Evolutionary conservation across 2,797 vertebrate genomes (phyloP).

Genomic region (Myotis findleyi): DNA sequence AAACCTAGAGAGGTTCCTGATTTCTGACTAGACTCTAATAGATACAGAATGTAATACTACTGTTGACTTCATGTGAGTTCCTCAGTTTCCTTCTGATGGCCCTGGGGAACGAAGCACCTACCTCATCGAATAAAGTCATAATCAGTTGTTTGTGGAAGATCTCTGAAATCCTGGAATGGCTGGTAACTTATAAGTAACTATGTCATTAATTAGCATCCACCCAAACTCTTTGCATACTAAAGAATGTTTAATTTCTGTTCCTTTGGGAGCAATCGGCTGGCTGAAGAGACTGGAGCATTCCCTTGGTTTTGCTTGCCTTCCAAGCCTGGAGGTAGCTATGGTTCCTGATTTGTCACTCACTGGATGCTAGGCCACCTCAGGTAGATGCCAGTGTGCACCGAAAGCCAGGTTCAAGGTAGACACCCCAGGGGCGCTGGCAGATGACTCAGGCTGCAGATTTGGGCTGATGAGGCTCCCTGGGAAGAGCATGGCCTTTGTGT

Average conservation of each 20-base stretch:
- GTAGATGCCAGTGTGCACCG: not conserved
- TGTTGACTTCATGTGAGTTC: not conserved
- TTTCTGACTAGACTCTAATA: not conserved
- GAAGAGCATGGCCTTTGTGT: not conserved
- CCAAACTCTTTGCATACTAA: not conserved
- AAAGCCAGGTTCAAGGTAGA: not conserved
- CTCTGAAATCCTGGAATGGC: not conserved
- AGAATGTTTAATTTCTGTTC: not conserved
- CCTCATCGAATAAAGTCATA: not conserved
- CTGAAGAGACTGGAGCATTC: not conserved
- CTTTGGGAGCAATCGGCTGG: not conserved
- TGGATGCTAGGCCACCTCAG: not conserved
- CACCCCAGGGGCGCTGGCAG: not conserved
- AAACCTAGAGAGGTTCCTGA: not conserved
- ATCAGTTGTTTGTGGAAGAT: not conserved
- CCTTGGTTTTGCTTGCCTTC: not conserved
- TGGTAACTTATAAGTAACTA: not conserved
- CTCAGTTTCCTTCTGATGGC: not conserved
- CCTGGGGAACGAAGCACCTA: not conserved
- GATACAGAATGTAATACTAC: not conserved
- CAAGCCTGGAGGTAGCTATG: not conserved
- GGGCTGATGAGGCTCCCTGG: not conserved
- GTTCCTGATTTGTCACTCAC: not conserved
- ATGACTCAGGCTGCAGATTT: not conserved
- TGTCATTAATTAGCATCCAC: not conserved